Base-by-base conservation (phyloP, 2,113 vertebrate species). In the Furnarius figulus region DNA sequence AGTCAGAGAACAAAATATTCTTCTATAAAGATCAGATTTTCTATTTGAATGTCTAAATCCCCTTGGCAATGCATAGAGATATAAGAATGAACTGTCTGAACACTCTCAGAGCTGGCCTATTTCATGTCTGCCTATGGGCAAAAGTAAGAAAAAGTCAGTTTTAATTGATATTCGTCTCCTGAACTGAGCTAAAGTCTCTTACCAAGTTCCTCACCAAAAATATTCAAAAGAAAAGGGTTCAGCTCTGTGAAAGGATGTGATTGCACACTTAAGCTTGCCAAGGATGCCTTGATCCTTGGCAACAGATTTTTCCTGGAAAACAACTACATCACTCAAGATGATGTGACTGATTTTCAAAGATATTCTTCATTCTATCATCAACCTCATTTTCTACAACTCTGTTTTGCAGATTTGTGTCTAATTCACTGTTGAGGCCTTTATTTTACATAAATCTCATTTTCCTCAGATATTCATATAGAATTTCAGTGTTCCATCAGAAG, bases 231-330 rank as follows among this genome's bases (percentile, higher is more conserved):
- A 37, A 37, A 58, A 44, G 17, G 27, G 15, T 31, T 89, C 40
- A 73, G 40, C n/a, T n/a, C 59, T 58, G 12, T 15, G 50, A 77
- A 80, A 75, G 13, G 55, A 66, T 50, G 31, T 77, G 55, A 65
- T 40, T 49, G 24, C 59, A 79, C 37, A 28, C 65, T 66, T 62
- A 40, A 46, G 33, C 59, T 91, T 72, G 81, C 70, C 90, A 94
- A 68, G 39, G 70, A 82, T 93, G 73, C 70, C 70, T 71, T 82
- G 83, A 87, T 65, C 46, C 76, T 86, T 73, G 68, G 62, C 74
- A 91, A 65, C 31, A 87, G n/a, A 61, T 62, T 85, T 91, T 91
- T 92, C 91, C 74, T 95, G 81, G 81, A 96, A 89, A 93, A 89
- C 37, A 42, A 21, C 55, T 86, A 73, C 76, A 65, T 71, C 66